Percentiles rank a stretch among this genome's conserved stretches.
These are phyloP conservation scores for Glareola pratincola DNA, from an alignment of 2,113 vertebrate genomes.

Conservation along the genomic window DNA sequence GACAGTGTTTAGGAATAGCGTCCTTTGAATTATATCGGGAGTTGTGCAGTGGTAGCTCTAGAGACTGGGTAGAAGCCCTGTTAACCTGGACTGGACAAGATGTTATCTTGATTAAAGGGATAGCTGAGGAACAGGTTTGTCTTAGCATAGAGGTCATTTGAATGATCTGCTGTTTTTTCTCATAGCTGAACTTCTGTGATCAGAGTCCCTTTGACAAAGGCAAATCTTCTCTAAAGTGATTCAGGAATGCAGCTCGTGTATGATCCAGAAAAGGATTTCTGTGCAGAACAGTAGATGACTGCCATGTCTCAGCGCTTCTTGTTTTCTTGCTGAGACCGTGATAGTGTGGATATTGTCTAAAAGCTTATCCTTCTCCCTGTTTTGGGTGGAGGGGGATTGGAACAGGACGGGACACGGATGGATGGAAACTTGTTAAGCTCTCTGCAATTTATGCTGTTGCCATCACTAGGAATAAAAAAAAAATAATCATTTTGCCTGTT, in stretches of 20 bases:
- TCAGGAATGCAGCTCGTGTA: background rate
- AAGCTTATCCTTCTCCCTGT: background rate
- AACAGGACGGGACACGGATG: background rate
- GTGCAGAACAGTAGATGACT: background rate
- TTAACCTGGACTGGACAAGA: background rate
- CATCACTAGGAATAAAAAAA: background rate
- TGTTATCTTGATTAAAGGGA: background rate
- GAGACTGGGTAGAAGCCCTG: background rate
- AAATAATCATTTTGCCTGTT: background rate
- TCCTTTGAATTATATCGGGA: accelerated
- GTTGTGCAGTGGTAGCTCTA: background rate
- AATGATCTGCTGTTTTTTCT: background rate
- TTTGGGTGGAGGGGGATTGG: background rate
- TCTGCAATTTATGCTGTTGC: background rate
- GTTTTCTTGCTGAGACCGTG: background rate
- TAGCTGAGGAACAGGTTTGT: background rate
- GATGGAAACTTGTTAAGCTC: background rate
- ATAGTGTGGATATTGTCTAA: background rate
- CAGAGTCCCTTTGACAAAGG: background rate
- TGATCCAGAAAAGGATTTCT: background rate
- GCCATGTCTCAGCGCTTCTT: background rate
- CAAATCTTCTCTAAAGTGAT: background rate
- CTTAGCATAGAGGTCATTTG: background rate
- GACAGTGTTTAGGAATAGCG: background rate
- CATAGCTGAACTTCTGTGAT: background rate